Evolutionary conservation across 2,888 invertebrate species (phyloP), one percentile per base, ranked within the genome.

Genomic region (Ptychoptera albimana): DNA sequence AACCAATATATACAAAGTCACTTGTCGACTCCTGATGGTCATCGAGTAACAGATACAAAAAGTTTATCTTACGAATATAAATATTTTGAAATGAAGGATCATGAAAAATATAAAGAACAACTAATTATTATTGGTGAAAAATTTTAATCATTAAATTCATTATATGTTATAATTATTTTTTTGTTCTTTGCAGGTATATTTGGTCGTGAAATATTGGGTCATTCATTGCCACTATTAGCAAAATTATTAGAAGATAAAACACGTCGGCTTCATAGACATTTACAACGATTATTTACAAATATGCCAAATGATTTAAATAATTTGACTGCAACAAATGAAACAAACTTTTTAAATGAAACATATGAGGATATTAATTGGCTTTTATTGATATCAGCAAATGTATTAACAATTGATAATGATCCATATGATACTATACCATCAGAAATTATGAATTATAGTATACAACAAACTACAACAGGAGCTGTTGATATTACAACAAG

Each of bases 321-420:
- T 48, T 56, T 62, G 9, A 32, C 32, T 2, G 37, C 23, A 7
- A 69, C 42, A 63, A 66, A 61, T 65, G 68, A 9, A 67, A 67
- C 49, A 45, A 66, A 49, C 66, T 62, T 16, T 55, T 61, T 29
- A 71, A 23, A 23, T 23, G 76, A 46, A 72, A 69, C 14, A 42
- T 64, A 85, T 57, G 92, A 93, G 67, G 91, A 92, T 64, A 64
- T 92, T 15, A 89, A 92, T 61, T 93, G 92, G 93, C 72, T 86
- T 29, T 65, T 91, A 23, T 73, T 93, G 55, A 77, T 92, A 43
- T 67, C 73, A 1, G 79, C 77, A 1, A 73, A 79, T 55, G 68
- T 78, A 2, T 59, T 82, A 39, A 75, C 78, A 42, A 75, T 78
- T 66, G 77, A 79, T 48, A 70, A 73, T 45, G 74, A 75, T 37